Percentiles rank a stretch among this genome's conserved stretches.
These are phyloP conservation scores for Bembecia ichneumoniformis DNA, from an alignment of 2,888 invertebrate genomes.

Conservation along the genomic window DNA sequence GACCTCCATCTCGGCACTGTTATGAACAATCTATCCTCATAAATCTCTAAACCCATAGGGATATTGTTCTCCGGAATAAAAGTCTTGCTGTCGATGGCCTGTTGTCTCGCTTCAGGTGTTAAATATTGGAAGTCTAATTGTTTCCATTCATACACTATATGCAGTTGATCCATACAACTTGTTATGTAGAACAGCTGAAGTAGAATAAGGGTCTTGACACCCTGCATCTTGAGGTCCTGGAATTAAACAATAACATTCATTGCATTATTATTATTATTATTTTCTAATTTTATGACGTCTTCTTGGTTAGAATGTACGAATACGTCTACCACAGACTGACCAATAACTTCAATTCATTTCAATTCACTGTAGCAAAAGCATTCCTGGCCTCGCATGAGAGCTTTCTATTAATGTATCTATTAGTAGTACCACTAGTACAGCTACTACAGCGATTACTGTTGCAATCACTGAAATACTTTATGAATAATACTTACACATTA, in stretches of 20 bases:
- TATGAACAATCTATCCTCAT: slow-evolving; percentile 77
- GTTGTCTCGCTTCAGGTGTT: slow-evolving; percentile 64
- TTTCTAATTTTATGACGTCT: too few relatives aligned
- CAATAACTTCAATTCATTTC: too few relatives aligned
- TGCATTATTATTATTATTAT: too few relatives aligned
- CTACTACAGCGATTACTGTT: too few relatives aligned
- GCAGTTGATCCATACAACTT: slow-evolving; percentile 76
- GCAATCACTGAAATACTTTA: too few relatives aligned
- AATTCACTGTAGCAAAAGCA: too few relatives aligned
- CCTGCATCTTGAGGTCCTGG: slow-evolving; percentile 46
- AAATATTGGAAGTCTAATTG: slow-evolving; percentile 79
- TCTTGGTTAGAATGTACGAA: too few relatives aligned
- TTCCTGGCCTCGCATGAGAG: too few relatives aligned
- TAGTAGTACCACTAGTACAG: too few relatives aligned
- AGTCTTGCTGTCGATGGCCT: slow-evolving; percentile 70
- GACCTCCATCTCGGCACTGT: slow-evolving; percentile 82
- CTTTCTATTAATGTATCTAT: too few relatives aligned
- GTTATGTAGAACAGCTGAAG: slow-evolving; percentile 46
- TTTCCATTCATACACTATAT: slow-evolving; percentile 81
- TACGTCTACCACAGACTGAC: too few relatives aligned
- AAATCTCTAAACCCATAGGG: slow-evolving; percentile 82
- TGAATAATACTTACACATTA: too few relatives aligned
- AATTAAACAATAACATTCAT: slow-evolving; percentile 7
- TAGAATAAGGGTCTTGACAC: slow-evolving; percentile 36
- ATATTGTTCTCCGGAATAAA: slow-evolving; percentile 81